Base-by-base conservation (phyloP, 2,797 vertebrate genomes). In the Ficedula albicollis region DNA sequence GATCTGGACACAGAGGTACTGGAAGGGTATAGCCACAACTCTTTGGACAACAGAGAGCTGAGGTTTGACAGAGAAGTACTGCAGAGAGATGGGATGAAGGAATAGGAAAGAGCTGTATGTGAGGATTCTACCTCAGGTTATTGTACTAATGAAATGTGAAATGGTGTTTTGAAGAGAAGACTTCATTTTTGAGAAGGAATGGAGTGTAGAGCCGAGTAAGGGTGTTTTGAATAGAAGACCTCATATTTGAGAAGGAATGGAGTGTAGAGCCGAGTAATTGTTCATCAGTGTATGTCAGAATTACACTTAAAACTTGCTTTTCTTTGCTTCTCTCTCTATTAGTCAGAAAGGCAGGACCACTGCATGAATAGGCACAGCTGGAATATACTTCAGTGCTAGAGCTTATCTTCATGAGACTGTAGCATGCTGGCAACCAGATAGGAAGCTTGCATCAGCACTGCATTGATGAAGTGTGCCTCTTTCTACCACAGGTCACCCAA, bases 301-400 rank as follows among this genome's bases (percentile, higher is more conserved):
- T 75, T 23, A 48, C 43, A 60, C 25, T 41, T 68, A 39, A 84
- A 82, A 8, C 9, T 44, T 70, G 8, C 14, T 58, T 64, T 84
- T 51, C 11, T 43, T 59, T 34, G 26, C 9, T 51, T 73, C 44
- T 78, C 21, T 69, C 44, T 78, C 21, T 73, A 11, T 18, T 38
- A 73, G 36, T 48, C 59, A 90, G 38, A 83, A 91, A 76, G 38
- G 25, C 41, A 62, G 15, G 32, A 52, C 30, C 34, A 46, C 2
- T 8, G 63, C 0, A 0, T 63, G 55, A 91, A 82, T 5, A 69
- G 44, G 25, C 0, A 2, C 21, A 60, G 38, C n/a, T 26, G 30
- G 36, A 84, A 89, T 0, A 73, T 23, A 46, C 6, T 48, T 60
- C 29, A 70, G 44, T 5, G 44, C n/a, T 46, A 60, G 12, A 76